A percentile compares a stretch with the other conserved stretches of the same genome.
phyloP scores from a whole-genome alignment of 2,888 invertebrate species.

The Apomyelois bistriatella region DNA sequence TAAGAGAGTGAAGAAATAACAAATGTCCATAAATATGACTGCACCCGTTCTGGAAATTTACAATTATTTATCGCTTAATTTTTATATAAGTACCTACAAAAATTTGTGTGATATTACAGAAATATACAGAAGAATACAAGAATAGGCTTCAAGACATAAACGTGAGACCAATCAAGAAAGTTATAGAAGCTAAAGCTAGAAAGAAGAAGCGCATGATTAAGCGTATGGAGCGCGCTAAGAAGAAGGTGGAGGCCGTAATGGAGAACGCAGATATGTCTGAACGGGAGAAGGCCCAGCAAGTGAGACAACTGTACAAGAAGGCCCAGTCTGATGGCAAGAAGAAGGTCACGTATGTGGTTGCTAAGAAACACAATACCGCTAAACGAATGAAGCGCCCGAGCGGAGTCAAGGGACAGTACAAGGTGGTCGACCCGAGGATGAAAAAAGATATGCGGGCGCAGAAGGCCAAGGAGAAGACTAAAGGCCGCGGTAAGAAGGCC shows the following conservation, averaged over 20 bases:
- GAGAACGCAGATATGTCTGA: constrained; percentile 95
- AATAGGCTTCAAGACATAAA: constrained; percentile 92
- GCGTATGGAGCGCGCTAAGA: constrained; percentile 95
- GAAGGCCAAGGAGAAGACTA: constrained; percentile 82
- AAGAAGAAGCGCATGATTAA: constrained; percentile 95
- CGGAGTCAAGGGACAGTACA: constrained; percentile 95
- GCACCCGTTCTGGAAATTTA: no score
- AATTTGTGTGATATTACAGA: constrained; percentile 59
- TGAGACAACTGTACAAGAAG: constrained; percentile 95
- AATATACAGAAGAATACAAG: constrained; percentile 91
- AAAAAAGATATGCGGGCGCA: constrained; percentile 93
- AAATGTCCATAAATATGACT: no score
- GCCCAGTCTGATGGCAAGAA: constrained; percentile 91
- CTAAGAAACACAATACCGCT: constrained; percentile 90
- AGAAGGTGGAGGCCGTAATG: constrained; percentile 96
- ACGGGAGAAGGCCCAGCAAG: constrained; percentile 94
- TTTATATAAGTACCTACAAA: no score
- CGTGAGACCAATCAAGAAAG: constrained; percentile 97
- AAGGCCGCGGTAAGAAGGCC: constrained; percentile 65
- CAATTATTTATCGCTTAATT: no score
- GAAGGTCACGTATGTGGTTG: constrained; percentile 95
- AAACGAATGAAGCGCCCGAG: constrained; percentile 89
- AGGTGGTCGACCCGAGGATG: constrained; percentile 97
- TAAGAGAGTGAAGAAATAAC: no score
- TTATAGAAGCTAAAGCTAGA: constrained; percentile 97